phyloP scores from a whole-genome alignment of 2,113 vertebrate species.

The Cheilinus undulatus region DNA sequence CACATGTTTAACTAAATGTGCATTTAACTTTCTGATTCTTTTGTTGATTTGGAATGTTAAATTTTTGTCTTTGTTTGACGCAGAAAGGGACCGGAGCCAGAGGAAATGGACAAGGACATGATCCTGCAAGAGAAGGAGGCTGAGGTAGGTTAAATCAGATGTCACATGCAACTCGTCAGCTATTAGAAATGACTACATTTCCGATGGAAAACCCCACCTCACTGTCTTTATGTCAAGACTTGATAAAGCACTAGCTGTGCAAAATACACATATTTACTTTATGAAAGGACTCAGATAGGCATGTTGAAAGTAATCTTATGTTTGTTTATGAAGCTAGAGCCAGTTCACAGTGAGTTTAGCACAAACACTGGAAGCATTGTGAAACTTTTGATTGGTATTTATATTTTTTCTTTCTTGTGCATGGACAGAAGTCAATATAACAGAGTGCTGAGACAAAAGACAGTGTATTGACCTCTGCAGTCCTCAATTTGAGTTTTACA shows the following conservation, averaged over 20 bases:
- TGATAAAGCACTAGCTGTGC: not conserved
- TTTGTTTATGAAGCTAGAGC: not conserved
- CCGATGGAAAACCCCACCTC: no score
- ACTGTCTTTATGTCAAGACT: not conserved
- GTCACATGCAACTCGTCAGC: not conserved
- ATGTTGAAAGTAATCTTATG: not conserved
- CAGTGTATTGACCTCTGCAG: no score
- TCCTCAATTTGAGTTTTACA: no score
- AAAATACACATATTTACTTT: not conserved
- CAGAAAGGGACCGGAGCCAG: conserved; percentile 92
- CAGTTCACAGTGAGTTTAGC: not conserved
- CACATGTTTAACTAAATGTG: conserved; percentile 12
- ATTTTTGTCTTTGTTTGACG: conserved; percentile 24
- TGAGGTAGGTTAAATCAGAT: conserved; percentile 84
- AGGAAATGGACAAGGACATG: conserved; percentile 97
- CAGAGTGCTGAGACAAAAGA: no score
- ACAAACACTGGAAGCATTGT: not conserved
- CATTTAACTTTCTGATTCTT: not conserved
- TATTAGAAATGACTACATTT: not conserved
- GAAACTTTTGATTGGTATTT: not conserved
- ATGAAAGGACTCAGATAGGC: no score
- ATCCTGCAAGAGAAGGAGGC: conserved; percentile 98
- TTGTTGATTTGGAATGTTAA: not conserved
- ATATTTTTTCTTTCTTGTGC: no score
- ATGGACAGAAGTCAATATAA: no score